Evolutionary conservation across 2,797 vertebrate genomes (phyloP).

Genomic region (Helarctos malayanus): DNA sequence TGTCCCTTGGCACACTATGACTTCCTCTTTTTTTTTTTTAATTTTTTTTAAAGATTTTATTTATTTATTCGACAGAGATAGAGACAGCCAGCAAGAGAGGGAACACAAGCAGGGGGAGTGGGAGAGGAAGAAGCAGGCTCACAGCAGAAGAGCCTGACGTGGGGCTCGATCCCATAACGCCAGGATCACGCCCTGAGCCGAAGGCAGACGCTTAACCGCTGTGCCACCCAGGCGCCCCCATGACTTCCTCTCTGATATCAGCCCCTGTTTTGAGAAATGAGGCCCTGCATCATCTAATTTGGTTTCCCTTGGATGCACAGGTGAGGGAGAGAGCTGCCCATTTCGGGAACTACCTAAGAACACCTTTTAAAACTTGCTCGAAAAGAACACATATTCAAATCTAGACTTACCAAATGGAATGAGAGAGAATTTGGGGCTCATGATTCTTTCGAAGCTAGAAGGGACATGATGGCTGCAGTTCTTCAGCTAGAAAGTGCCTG

Average conservation of each 20-base stretch:
- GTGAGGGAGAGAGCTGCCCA: background rate
- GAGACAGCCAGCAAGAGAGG: too few relatives aligned
- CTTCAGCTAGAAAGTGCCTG: background rate
- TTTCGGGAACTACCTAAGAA: background rate
- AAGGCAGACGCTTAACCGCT: too few relatives aligned
- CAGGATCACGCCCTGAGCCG: too few relatives aligned
- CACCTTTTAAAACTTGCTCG: background rate
- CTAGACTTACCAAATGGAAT: background rate
- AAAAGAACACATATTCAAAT: background rate
- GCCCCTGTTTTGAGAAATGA: background rate
- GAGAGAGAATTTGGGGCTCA: background rate
- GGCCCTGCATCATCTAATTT: background rate
- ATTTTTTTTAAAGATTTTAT: too few relatives aligned
- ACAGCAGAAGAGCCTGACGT: too few relatives aligned
- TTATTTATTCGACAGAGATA: too few relatives aligned
- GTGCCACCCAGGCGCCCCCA: too few relatives aligned
- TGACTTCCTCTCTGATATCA: background rate
- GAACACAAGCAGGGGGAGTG: too few relatives aligned
- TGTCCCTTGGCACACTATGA: background rate
- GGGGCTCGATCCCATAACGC: too few relatives aligned
- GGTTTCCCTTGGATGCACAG: background rate
- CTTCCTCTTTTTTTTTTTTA: background rate
- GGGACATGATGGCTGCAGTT: background rate
- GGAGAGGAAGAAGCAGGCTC: too few relatives aligned
- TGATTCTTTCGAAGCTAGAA: background rate